Percentiles rank a stretch among this genome's conserved stretches.
Evolutionary conservation across 1,140 invertebrate genomes (phyloP).

Genomic region (Plectus sambesii): DNA sequence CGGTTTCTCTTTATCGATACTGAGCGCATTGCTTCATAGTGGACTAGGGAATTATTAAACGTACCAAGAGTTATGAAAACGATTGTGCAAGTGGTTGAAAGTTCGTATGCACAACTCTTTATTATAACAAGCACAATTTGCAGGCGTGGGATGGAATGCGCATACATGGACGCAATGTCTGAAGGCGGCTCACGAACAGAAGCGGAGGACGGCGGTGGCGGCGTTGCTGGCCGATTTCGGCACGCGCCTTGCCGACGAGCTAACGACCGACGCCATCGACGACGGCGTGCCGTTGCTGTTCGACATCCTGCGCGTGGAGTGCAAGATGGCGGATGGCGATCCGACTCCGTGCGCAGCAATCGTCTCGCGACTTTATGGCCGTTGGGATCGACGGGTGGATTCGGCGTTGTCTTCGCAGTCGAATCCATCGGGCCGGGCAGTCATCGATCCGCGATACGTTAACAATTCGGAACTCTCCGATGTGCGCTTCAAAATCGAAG

Average conservation of each 20-base stretch:
- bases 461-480: slow-evolving; percentile 81
- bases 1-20: too few relatives aligned
- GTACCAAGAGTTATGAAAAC: too few relatives aligned
- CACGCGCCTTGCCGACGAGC: not conserved
- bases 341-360: too few relatives aligned
- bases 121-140: too few relatives aligned
- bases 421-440: not conserved
- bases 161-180: not conserved
- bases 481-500: slow-evolving; percentile 78
- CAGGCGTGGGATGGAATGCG: not conserved
- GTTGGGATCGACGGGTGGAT: too few relatives aligned
- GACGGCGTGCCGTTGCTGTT: not conserved
- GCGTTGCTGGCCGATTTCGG: not conserved
- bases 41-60: too few relatives aligned
- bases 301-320: not conserved
- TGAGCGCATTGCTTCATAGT: too few relatives aligned
- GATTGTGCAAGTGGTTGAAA: too few relatives aligned
- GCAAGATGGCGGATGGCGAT: too few relatives aligned
- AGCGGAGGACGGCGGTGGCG: not conserved
- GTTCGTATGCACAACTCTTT: too few relatives aligned
- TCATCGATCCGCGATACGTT: slow-evolving; percentile 54
- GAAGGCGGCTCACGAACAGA: not conserved
- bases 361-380: too few relatives aligned
- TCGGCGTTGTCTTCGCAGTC: not conserved
- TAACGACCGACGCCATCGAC: not conserved